A percentile compares a stretch with the other conserved stretches of the same genome.
These are phyloP conservation scores for Drosophila barbarae DNA, from an alignment of 2,888 invertebrate species.

Conservation along the genomic window DNA sequence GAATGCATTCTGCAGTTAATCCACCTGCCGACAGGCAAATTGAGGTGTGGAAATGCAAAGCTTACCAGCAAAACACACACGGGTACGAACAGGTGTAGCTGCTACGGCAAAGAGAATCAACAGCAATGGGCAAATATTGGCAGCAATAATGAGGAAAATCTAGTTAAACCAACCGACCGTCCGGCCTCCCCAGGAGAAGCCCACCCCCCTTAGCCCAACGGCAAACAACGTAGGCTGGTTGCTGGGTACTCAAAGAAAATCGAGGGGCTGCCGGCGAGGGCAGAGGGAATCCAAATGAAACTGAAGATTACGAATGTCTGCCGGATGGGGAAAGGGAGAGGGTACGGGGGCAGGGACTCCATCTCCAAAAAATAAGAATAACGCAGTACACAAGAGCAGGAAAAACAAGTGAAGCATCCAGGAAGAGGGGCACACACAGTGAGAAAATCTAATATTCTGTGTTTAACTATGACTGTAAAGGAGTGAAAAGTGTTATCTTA, in stretches of 20 bases:
- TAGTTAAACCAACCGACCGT: slow-evolving; percentile 34
- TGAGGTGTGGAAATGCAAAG: slow-evolving; percentile 21
- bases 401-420: slow-evolving; percentile 24
- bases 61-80: slow-evolving; percentile 10
- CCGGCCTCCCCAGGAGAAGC: slow-evolving; percentile 18
- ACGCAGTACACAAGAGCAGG: slow-evolving; percentile 31
- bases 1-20: slow-evolving; percentile 34
- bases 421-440: slow-evolving; percentile 5
- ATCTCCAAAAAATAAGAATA: slow-evolving; percentile 42
- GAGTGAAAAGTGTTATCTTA: neutral
- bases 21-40: slow-evolving; percentile 45
- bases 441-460: slow-evolving; percentile 1
- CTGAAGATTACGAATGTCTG: slow-evolving; percentile 59
- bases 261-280: neutral
- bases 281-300: slow-evolving; percentile 29
- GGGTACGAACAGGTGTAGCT: neutral
- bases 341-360: neutral
- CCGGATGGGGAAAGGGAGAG: neutral
- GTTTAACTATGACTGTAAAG: neutral
- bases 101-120: slow-evolving; percentile 50
- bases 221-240: slow-evolving; percentile 25
- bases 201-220: slow-evolving; percentile 1
- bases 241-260: slow-evolving; percentile 24
- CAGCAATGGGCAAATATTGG: slow-evolving; percentile 63
- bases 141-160: slow-evolving; percentile 58